Evolutionary conservation across 2,888 invertebrate species (phyloP).

Genomic region (Cetonia aurata): DNA sequence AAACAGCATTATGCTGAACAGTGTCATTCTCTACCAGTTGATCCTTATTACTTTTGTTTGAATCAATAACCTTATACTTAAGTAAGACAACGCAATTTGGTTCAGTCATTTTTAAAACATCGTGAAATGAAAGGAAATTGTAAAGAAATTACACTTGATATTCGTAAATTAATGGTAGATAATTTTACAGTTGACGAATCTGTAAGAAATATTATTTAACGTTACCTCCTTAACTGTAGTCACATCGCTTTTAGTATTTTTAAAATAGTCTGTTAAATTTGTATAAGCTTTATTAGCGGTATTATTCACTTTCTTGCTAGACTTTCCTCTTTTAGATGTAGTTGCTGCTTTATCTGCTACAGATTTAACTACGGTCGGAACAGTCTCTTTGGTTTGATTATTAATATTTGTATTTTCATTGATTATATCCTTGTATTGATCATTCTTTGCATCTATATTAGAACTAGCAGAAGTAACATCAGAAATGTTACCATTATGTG

Average conservation of each 20-base stretch:
- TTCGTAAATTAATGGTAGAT: too few species aligned
- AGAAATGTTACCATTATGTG: constrained; percentile 4
- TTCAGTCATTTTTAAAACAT: too few species aligned
- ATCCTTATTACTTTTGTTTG: too few species aligned
- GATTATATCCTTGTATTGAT: not conserved
- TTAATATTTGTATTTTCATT: not conserved
- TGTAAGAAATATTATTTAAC: too few species aligned
- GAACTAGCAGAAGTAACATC: not conserved
- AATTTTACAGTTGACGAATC: too few species aligned
- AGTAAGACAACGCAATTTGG: too few species aligned
- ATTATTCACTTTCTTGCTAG: not conserved
- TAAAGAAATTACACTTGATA: too few species aligned
- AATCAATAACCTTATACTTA: too few species aligned
- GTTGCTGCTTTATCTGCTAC: not conserved
- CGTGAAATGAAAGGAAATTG: too few species aligned
- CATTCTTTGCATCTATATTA: not conserved
- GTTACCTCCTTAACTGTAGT: constrained; percentile 17
- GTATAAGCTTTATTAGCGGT: not conserved
- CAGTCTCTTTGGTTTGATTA: not conserved
- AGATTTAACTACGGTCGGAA: not conserved
- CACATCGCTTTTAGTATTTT: constrained; percentile 8
- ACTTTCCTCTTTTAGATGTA: constrained; percentile 15
- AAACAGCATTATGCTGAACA: too few species aligned
- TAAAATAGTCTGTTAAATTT: constrained; percentile 29
- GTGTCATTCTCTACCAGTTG: too few species aligned